phyloP scores from a whole-genome alignment of 2,888 invertebrate species.

The Phengaris alcon region DNA sequence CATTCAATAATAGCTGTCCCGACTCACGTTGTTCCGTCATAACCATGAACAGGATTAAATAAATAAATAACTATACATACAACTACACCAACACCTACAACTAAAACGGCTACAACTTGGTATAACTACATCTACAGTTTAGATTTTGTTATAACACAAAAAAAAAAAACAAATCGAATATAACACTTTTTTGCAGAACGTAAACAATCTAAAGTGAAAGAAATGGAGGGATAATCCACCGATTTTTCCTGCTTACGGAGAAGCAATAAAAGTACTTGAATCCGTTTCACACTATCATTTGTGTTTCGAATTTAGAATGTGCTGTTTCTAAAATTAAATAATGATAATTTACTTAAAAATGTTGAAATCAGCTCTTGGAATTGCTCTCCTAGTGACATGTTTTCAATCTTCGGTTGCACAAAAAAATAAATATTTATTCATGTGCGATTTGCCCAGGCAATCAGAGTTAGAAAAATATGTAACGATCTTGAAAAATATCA shows the following conservation, averaged over 20 bases:
- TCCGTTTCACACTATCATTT: not conserved
- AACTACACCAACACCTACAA: too few relatives aligned
- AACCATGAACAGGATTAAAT: too few relatives aligned
- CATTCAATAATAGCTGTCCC: too few relatives aligned
- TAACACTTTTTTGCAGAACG: not conserved
- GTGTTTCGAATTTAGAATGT: slow-evolving; percentile 21
- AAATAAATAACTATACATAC: too few relatives aligned
- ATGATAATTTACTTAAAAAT: not conserved
- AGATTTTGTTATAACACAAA: too few relatives aligned
- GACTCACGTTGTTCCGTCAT: too few relatives aligned
- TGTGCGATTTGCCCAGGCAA: slow-evolving; percentile 17
- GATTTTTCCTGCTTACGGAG: slow-evolving; percentile 18
- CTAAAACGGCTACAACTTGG: too few relatives aligned
- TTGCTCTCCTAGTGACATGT: not conserved
- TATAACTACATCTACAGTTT: not conserved
- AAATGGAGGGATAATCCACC: slow-evolving; percentile 23
- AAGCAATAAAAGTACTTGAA: slow-evolving; percentile 22
- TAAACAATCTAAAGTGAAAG: slow-evolving; percentile 14
- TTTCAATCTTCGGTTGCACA: not conserved
- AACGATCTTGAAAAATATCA: slow-evolving; percentile 12
- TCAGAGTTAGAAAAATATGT: slow-evolving; percentile 18
- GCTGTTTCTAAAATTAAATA: not conserved
- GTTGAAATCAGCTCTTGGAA: not conserved
- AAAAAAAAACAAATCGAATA: too few relatives aligned
- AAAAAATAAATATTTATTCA: not conserved